Conservation (phyloP, 2,888 invertebrate genomes). For the Metallyticus violacea region DNA sequence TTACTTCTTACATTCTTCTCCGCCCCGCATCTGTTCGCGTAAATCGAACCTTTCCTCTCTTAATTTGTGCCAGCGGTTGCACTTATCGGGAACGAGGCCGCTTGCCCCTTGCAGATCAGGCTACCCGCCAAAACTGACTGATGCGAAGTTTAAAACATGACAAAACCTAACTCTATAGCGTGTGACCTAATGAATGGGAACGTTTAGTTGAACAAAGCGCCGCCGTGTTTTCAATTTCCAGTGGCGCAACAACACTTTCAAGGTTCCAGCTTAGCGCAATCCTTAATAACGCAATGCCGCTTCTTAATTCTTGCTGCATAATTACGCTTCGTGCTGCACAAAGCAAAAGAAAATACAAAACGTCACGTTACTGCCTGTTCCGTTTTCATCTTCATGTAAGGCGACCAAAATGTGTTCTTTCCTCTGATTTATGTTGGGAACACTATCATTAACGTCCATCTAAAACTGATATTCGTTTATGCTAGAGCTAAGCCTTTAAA, state of each 20-base stretch:
- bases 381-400: background rate
- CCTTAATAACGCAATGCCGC: background rate
- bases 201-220: background rate
- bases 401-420: background rate
- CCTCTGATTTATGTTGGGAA: no score
- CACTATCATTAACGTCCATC: no score
- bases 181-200: background rate
- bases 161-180: background rate
- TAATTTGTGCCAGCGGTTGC: no score
- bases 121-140: no score
- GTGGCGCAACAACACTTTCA: background rate
- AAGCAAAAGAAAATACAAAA: background rate
- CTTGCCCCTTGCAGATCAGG: no score
- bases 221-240: background rate
- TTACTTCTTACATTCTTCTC: no score
- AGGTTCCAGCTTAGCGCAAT: background rate
- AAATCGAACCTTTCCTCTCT: no score
- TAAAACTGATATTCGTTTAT: no score
- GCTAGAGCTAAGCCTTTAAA: no score
- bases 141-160: slow-evolving; percentile 4
- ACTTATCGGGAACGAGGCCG: no score
- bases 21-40: no score
- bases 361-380: background rate
- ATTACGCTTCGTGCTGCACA: background rate
- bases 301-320: background rate